Evolutionary conservation across 1,140 invertebrate genomes (phyloP), one percentile per base, ranked within the genome.

Genomic region (Ditylenchus dipsaci): DNA sequence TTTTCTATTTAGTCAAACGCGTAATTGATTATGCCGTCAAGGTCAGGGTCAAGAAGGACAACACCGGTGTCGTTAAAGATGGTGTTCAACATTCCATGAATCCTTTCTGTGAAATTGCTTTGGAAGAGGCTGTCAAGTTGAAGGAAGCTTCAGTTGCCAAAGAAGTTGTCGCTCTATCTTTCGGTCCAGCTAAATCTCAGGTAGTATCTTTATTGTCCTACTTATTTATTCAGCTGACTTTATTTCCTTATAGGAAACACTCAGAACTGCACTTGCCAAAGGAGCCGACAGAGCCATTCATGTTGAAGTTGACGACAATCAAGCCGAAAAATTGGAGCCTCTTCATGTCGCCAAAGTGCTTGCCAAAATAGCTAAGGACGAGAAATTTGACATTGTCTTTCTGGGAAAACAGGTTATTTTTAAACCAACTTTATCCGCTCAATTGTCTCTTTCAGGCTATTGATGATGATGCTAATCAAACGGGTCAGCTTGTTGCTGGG

Each of bases 51-150:
- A 96, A 96, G 81, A 92, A 95, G 21, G 95, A 98, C 83, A 97
- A 96, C 84, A 89, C 87, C 68, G 95, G 94, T 1, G 95, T 98
- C 9, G 89, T 97, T 1, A 95, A 92, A 1, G 93, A 98, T 85
- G 94, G 94, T 8, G 91, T 98, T 0, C 97, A 98, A 84, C 95
- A 98, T 84, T 95, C 93, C 0, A 94, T 99, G 91, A 99, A 99
- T 84, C 95, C 95, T 0, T 99, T 99, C 84, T 94, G 97, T 87
- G 95, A 99, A 86, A 98, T 98, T 76, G 95, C 95, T 9, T 88
- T 99, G 0, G 95, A 99, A 84, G 95, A 98, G 86, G 95, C 95
- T n/a, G 91, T 99, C 0, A 86, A 93, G 71, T 86, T 99, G 87
- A 98, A 97, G 83, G 95, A 98, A 83, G 96, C 96, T 80, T 73